These are phyloP conservation scores for Dromococcyx pavoninus DNA, from an alignment of 2,797 vertebrate species.

Conservation along the genomic window DNA sequence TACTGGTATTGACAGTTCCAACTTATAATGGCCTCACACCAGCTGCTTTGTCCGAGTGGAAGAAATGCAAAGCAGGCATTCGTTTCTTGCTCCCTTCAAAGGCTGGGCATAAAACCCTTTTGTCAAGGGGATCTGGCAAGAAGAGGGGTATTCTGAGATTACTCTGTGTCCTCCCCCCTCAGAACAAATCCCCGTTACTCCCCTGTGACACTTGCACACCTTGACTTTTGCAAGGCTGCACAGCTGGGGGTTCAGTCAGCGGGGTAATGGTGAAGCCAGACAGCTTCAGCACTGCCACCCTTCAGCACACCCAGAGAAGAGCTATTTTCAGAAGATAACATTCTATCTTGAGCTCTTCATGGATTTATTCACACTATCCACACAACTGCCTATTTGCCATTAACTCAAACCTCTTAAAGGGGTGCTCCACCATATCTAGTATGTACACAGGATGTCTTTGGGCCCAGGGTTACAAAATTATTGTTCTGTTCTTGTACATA, in stretches of 20 bases:
- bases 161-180: neutral
- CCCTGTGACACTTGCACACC: neutral
- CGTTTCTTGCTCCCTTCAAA: neutral
- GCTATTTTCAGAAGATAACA: neutral
- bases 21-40: neutral
- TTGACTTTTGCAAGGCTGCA: neutral
- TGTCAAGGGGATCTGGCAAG: neutral
- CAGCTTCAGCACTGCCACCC: neutral
- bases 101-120: too few species aligned
- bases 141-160: neutral
- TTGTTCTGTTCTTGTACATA: neutral
- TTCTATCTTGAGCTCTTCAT: neutral
- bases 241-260: neutral
- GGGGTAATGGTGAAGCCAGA: neutral
- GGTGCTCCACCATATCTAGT: neutral
- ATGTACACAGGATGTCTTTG: neutral
- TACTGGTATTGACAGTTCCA: neutral
- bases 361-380: neutral
- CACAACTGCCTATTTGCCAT: neutral
- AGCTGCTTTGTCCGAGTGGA: neutral
- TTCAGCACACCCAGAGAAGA: neutral
- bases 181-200: neutral
- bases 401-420: neutral
- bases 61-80: neutral
- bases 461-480: neutral